A percentile compares a stretch with the other conserved stretches of the same genome.
Conservation (phyloP, 2,888 invertebrate species). For the Perizoma flavofasciatum region DNA sequence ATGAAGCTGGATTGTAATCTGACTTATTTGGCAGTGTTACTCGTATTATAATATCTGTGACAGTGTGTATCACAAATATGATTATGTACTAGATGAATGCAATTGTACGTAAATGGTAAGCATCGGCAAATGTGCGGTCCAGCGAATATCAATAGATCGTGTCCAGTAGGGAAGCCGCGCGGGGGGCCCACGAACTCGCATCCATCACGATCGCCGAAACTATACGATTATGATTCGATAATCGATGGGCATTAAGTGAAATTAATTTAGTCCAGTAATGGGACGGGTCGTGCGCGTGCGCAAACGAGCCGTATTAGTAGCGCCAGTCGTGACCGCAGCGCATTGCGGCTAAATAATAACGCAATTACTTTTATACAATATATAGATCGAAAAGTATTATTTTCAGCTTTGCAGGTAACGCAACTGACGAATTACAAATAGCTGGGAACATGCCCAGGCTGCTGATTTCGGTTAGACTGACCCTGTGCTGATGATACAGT, state of each 20-base stretch:
- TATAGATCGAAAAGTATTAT: too few species aligned
- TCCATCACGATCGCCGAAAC: constrained; percentile 76
- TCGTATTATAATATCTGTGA: too few species aligned
- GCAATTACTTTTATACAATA: constrained; percentile 45
- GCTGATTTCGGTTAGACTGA: too few species aligned
- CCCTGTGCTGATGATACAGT: too few species aligned
- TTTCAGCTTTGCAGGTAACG: too few species aligned
- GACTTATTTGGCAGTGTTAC: too few species aligned
- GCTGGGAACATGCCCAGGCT: too few species aligned
- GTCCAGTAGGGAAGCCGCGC: constrained; percentile 61
- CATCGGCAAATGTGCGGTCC: constrained; percentile 17
- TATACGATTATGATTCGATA: constrained; percentile 78
- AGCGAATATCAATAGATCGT: constrained; percentile 57
- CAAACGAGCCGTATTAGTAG: constrained; percentile 61
- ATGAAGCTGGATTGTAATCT: too few species aligned
- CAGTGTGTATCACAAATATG: too few species aligned
- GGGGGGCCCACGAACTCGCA: constrained; percentile 70
- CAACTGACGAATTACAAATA: too few species aligned
- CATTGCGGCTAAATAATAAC: constrained; percentile 57
- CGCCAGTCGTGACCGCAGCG: constrained; percentile 55
- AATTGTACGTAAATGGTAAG: constrained; percentile 2
- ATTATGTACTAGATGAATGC: too few species aligned
- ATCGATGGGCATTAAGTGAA: constrained; percentile 81
- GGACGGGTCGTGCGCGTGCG: constrained; percentile 72
- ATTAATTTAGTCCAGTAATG: constrained; percentile 82